phyloP scores from a whole-genome alignment of 2,113 vertebrate genomes.

The Neoarius graeffei region DNA sequence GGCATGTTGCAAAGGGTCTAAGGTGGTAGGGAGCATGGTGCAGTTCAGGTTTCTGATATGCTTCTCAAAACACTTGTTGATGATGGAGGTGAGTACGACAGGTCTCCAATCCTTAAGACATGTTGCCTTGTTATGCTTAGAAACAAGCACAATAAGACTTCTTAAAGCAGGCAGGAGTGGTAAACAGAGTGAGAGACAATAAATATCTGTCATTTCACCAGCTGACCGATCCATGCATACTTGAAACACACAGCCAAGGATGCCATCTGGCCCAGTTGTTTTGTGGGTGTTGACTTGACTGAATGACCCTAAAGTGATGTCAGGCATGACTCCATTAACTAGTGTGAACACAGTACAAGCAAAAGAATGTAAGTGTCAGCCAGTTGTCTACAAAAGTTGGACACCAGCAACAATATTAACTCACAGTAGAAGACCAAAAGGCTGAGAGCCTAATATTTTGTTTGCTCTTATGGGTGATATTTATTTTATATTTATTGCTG shows the following conservation, averaged over 20 bases:
- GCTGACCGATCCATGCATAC: not conserved
- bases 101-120: not conserved
- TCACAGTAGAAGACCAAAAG: not conserved
- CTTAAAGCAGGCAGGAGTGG: not conserved
- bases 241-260: not conserved
- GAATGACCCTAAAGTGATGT: not conserved
- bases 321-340: not conserved
- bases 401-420: not conserved
- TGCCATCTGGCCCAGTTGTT: not conserved
- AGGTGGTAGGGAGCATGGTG: not conserved
- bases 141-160: not conserved
- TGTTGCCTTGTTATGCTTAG: not conserved
- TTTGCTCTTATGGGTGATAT: not conserved
- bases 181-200: not conserved
- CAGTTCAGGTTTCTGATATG: not conserved
- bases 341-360: not conserved
- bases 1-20: not conserved
- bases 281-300: not conserved
- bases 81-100: not conserved
- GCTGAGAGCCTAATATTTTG: not conserved
- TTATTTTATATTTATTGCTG: slow-evolving; percentile 14
- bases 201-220: not conserved
- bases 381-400: not conserved
- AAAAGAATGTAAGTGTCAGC: not conserved
- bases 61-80: not conserved